phyloP scores from a whole-genome alignment of 2,888 invertebrate genomes.

The Clostera curtula region DNA sequence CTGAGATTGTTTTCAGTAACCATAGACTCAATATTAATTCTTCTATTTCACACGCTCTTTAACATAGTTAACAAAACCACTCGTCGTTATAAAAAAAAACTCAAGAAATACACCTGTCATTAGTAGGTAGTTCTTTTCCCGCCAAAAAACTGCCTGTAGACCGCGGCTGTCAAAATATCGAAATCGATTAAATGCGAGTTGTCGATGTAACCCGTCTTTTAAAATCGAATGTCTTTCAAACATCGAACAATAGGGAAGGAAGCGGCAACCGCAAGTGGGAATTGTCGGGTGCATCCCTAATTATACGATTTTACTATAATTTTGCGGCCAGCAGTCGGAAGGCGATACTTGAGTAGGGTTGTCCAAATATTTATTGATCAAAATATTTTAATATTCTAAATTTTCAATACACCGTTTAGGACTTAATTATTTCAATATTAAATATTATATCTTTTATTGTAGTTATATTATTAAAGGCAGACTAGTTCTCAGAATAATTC shows the following conservation, averaged over 20 bases:
- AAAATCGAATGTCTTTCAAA: slow-evolving; percentile 31
- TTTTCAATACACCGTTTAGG: too few species aligned
- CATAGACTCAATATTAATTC: too few species aligned
- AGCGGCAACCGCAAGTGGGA: slow-evolving; percentile 62
- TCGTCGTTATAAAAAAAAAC: too few species aligned
- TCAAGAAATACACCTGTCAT: slow-evolving; percentile 33
- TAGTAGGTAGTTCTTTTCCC: slow-evolving; percentile 22
- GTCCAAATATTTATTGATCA: too few species aligned
- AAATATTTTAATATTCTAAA: too few species aligned
- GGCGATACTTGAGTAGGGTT: slow-evolving; percentile 21
- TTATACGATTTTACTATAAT: slow-evolving; percentile 66
- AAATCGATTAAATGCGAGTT: slow-evolving; percentile 60
- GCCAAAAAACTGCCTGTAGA: slow-evolving; percentile 43
- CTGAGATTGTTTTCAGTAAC: too few species aligned
- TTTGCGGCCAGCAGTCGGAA: slow-evolving; percentile 51
- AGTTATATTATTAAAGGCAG: too few species aligned
- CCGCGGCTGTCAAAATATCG: slow-evolving; percentile 67
- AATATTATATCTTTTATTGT: too few species aligned
- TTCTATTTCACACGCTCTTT: too few species aligned
- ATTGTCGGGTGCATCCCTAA: slow-evolving; percentile 59
- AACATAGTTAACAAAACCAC: too few species aligned
- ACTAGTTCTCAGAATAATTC: too few species aligned
- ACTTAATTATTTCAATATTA: too few species aligned
- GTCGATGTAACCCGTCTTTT: slow-evolving; percentile 40
- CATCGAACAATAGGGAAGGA: slow-evolving; percentile 64